Base-by-base conservation (phyloP, 2,888 invertebrate species). In the Drosophila anomalata region DNA sequence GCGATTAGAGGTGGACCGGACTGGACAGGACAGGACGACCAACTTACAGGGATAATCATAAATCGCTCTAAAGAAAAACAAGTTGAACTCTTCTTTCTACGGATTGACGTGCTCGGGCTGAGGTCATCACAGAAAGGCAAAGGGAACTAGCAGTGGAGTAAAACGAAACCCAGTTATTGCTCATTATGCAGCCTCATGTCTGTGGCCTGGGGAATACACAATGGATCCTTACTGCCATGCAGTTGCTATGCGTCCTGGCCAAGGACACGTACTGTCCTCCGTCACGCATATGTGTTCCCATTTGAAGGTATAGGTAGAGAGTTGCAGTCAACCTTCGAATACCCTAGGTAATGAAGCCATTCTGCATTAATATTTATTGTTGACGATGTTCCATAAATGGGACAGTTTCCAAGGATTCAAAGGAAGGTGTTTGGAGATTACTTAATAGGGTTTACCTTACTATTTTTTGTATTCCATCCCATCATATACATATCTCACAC, bases 181-280 rank as follows among this genome's bases (percentile, higher is more conserved):
- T 65, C 63, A 65, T 65, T 65, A 65, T 65, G 70, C 65, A 65
- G 56, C 57, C 70, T 41, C 65, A 46, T 47, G 54, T 47, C 80
- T 73, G 87, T 61, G 61, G 66, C 61, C 63, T 36, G 69, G 63
- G 69, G 56, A 55, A 68, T 44, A 65, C 56, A 69, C 42, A 65
- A 62, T 62, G 29, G 47, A 48, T 63, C 63, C 65, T 48, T 61
- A 9, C 24, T 39, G 41, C n/a, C 65, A n/a, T 62, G 61, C 61
- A 61, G 65, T 61, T 63, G 65, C 61, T 11, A 62, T 42, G 61
- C 61, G 66, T 62, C 61, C 61, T 48, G 61, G 48, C 66, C 61
- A 62, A 62, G 61, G 61, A 62, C 61, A 62, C 66, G 48, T 24
- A 2, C n/a, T 24, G 65, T 62, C 65, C 61, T 61, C 61, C 29